These are phyloP conservation scores for Sympetrum striolatum DNA, from an alignment of 2,888 invertebrate species.

Conservation along the genomic window DNA sequence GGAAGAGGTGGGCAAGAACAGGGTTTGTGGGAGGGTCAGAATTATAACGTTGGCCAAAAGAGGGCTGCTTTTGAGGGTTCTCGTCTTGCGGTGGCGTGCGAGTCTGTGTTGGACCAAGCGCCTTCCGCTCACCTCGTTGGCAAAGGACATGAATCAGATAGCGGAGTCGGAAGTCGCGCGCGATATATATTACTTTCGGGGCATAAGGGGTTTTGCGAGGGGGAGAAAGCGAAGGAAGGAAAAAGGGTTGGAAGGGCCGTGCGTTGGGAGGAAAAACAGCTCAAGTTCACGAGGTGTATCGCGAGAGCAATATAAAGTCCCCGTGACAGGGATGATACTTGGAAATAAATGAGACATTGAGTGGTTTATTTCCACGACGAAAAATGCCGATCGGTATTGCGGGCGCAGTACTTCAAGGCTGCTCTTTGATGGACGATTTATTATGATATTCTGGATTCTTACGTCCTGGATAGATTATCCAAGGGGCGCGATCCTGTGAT, in stretches of 20 bases:
- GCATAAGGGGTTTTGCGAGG: neutral
- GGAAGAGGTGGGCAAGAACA: neutral
- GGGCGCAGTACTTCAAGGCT: neutral
- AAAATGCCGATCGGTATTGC: neutral
- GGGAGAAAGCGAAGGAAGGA: neutral
- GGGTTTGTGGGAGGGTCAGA: neutral
- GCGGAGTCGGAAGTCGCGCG: constrained; percentile 20
- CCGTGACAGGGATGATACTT: neutral
- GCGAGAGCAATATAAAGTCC: constrained; percentile 3
- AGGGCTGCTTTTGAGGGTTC: neutral
- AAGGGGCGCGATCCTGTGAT: too few species aligned
- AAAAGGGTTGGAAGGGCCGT: neutral
- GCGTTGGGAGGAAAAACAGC: neutral
- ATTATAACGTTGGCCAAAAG: neutral
- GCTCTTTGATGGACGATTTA: too few species aligned
- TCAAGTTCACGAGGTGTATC: neutral
- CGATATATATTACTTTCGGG: constrained; percentile 23
- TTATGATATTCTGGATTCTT: too few species aligned
- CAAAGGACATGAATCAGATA: constrained; percentile 41
- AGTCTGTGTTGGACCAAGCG: neutral
- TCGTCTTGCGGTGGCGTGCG: constrained; percentile 10
- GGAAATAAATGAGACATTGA: neutral
- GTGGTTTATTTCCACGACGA: neutral
- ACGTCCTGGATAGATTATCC: too few species aligned
- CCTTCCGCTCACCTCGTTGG: constrained; percentile 43